Base-by-base conservation (phyloP, 2,113 vertebrate species). In the Xenopus tropicalis region DNA sequence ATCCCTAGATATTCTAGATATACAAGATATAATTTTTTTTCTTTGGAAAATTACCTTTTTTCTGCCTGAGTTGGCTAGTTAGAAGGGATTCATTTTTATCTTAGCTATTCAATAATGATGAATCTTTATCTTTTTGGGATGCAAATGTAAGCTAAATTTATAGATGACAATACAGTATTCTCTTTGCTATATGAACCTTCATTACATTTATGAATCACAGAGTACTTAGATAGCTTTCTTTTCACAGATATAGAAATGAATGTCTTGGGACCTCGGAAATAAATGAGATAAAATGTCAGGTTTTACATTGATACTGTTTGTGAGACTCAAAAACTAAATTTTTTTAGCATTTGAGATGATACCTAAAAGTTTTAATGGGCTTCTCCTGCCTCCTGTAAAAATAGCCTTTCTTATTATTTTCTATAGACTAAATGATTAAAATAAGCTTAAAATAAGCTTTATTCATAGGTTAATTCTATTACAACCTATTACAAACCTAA, bases 131-230 rank as follows among this genome's bases (percentile, higher is more conserved):
- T 48, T 70, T 57, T 61, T 24, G 14, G 54, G 61, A 70, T 70
- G 57, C 69, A 19, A 61, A 61, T 61, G 8, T 61, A 56, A 61
- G 17, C 57, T 12, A 61, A 61, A 22, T 70, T n/a, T 61, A 48
- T 46, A 70, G 57, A 70, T 70, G 69, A 70, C 69, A 70, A 61
- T 70, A 42, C 22, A 61, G 46, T 70, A 70, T 70, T 61, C 57
- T 48, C 69, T 70, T 48, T 70, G 57, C 69, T 43, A 48, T 24
- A 20, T 70, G 57, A 42, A 23, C 69, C 21, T 70, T 70, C 54
- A 61, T 59, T 58, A 70, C 42, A 59, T 70, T 70, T 70, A 61
- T 61, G 37, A 70, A 70, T 70, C 21, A 48, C 42, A 61, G 57
- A 24, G 59, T 17, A 61, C 57, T 57, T 9, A 19, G 42, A 21